Evolutionary conservation across 2,113 vertebrate genomes (phyloP), one percentile per base, ranked within the genome.

Genomic region (Cavia porcellus): DNA sequence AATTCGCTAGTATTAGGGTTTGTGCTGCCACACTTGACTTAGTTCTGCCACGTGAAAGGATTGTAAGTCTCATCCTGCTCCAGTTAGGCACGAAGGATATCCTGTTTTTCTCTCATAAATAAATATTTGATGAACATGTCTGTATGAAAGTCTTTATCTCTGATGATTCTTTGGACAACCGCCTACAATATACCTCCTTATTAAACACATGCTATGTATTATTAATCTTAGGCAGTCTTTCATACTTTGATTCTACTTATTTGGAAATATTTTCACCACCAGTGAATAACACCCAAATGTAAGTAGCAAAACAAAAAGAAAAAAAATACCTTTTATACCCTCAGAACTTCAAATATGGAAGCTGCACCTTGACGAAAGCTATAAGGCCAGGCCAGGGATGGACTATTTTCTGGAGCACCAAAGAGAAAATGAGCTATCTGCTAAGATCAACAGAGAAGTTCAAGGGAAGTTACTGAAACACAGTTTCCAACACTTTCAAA

Each of bases 141-240:
- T 79, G n/a, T 35, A 42, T 50, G 79, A 61, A 96, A 59, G 92
- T 84, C 30, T 93, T 90, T 42, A 81, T 68, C 70, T 95, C 80
- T 57, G 61, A 50, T 25, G 77, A 20, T 87, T 93, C 45, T 93
- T 86, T 24, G 32, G 81, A 86, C 11, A 80, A 85, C 17, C 61
- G 87, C 59, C 62, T 79, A 47, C 10, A 85, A 19, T 38, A 72
- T 42, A 82, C 38, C 4, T 84, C 59, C 22, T 45, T 59, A 66
- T 66, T 55, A 74, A 74, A 77, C 30, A 84, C 15, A 74, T 9
- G 12, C 30, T 35, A 50, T 22, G 32, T 22, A 57, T 25, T 96
- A 72, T 45, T 24, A 57, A n/a, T 89, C 47, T 88, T 45, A 52
- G 6, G 52, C 45, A 52, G 4, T 85, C 57, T 94, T 87, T 61